These are phyloP conservation scores for Lamellibrachia columna DNA, from an alignment of 2,888 invertebrate species.

Conservation along the genomic window DNA sequence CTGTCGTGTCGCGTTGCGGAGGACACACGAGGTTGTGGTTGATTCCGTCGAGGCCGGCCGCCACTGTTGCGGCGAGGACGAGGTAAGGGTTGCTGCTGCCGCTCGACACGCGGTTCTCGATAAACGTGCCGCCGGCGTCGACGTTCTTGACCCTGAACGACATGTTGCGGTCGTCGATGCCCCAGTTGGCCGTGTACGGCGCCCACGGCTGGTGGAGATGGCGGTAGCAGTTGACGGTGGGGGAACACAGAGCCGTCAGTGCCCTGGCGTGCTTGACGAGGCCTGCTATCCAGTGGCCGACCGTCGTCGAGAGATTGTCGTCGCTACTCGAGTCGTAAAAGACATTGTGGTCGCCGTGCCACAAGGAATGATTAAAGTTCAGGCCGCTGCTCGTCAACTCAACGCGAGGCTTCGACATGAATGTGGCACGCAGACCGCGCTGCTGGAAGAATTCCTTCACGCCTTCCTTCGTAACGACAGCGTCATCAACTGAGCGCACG, in stretches of 20 bases:
- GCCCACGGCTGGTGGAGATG: slow-evolving; percentile 30
- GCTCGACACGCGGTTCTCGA: slow-evolving; percentile 41
- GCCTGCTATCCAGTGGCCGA: slow-evolving; percentile 38
- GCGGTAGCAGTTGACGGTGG: slow-evolving; percentile 41
- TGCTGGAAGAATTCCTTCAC: slow-evolving; percentile 36
- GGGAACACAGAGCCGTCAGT: slow-evolving; percentile 36
- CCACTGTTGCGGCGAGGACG: slow-evolving; percentile 38
- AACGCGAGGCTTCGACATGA: slow-evolving; percentile 36
- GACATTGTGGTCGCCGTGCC: slow-evolving; percentile 28
- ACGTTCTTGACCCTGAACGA: slow-evolving; percentile 35
- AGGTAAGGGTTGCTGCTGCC: slow-evolving; percentile 40
- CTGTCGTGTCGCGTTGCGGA: not conserved
- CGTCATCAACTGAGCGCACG: slow-evolving; percentile 28
- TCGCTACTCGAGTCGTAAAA: slow-evolving; percentile 30
- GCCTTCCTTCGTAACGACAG: slow-evolving; percentile 29
- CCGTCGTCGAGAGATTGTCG: slow-evolving; percentile 30
- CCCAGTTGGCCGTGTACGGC: slow-evolving; percentile 39
- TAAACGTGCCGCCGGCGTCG: slow-evolving; percentile 26
- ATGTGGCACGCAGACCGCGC: slow-evolving; percentile 33
- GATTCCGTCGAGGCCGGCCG: slow-evolving; percentile 43
- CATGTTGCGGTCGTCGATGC: slow-evolving; percentile 37
- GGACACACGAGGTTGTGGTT: slow-evolving; percentile 29
- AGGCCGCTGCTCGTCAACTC: slow-evolving; percentile 30
- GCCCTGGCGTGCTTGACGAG: slow-evolving; percentile 36
- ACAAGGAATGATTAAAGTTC: slow-evolving; percentile 41